Evolutionary conservation across 1,140 invertebrate genomes (phyloP), one percentile per base, ranked within the genome.

Genomic region (Asobara japonica): DNA sequence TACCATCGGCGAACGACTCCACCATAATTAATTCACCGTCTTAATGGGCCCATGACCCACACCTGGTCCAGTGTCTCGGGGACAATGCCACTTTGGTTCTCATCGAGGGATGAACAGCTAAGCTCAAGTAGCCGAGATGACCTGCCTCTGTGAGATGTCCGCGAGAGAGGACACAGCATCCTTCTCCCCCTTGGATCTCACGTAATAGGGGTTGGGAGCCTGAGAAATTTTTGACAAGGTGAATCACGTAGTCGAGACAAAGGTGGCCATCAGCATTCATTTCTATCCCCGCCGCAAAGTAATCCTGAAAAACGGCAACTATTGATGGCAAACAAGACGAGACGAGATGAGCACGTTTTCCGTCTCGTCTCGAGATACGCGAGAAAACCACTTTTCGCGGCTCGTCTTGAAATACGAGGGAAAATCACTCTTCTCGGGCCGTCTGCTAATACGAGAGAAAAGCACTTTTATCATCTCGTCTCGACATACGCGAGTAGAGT

Each of bases 21-120:
- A 81, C 80, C 33, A 78, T 78, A 82, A 82, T 82, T 83, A 83
- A 83, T 82, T 78, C 81, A 75, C 66, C 70, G 29, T 68, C 72
- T 81, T 82, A 83, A 83, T 83, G 78, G 80, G 72, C 70, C 70
- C 74, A 80, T 82, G 79, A 78, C 76, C 69, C 73, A 78, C 80
- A 80, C 82, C 82, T 79, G 82, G 79, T 78, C 73, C 71, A 65
- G 61, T 76, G 78, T 79, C 73, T 75, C 73, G 74, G 80, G 82
- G 81, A 83, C 80, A 82, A 82, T 82, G 74, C 65, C 64, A 56
- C 73, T 71, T 65, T 45, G 62, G 74, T 69, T 76, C 76, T 72
- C 62, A 73, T 76, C 45, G 45, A 30, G 64, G 64, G 45, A 66
- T 62, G 27, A 62, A 62, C 30, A 31, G 31, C 5, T 30, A 2